phyloP scores from a whole-genome alignment of 64 coral and sea anemone genomes.

The Stichodactyla mertensii region DNA sequence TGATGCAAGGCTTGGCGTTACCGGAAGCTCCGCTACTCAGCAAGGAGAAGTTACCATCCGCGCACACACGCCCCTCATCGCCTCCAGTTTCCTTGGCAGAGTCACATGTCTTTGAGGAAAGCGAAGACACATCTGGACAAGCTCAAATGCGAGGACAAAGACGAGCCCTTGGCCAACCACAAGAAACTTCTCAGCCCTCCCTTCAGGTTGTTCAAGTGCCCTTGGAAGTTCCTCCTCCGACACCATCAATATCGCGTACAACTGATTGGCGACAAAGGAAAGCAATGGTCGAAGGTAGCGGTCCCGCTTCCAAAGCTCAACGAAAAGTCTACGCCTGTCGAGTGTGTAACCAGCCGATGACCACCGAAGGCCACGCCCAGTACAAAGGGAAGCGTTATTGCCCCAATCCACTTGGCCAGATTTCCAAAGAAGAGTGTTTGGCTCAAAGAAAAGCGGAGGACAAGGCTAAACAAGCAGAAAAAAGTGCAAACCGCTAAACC shows the following conservation, averaged over 20 bases:
- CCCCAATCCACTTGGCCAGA: background rate
- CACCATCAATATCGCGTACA: background rate
- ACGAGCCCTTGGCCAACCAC: background rate
- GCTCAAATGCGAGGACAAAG: background rate
- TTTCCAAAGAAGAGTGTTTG: background rate
- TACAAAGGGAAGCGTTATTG: constrained; percentile 4
- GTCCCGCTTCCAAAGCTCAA: background rate
- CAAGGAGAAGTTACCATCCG: background rate
- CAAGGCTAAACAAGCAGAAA: background rate
- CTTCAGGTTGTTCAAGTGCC: background rate
- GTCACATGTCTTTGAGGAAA: background rate
- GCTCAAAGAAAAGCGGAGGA: background rate
- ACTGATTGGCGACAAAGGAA: background rate
- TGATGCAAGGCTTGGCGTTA: background rate
- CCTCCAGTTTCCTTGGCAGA: background rate
- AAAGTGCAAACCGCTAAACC: too few species aligned
- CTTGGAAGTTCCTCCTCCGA: background rate
- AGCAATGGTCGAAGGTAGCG: background rate
- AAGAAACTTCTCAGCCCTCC: background rate
- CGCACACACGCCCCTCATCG: background rate
- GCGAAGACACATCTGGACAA: background rate
- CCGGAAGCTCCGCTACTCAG: background rate
- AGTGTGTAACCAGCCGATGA: background rate
- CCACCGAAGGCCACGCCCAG: background rate
- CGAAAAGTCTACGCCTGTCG: background rate